Conservation (phyloP, 2,888 invertebrate species). For the Caenorhabditis doughertyi region DNA sequence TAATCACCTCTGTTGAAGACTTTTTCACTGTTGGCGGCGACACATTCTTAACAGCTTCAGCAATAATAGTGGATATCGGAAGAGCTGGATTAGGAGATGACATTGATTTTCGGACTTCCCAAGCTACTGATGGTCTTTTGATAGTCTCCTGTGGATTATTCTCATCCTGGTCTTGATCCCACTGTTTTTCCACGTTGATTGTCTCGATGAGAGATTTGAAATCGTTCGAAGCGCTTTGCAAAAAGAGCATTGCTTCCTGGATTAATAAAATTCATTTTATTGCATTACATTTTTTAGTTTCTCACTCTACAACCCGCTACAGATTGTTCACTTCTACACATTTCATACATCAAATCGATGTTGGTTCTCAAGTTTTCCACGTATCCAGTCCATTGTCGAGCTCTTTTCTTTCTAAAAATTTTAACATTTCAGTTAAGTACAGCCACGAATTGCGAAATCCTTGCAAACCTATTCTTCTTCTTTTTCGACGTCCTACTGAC, state of each 20-base stretch:
- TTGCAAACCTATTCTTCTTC: conserved; percentile 53
- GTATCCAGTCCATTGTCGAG: conserved; percentile 95
- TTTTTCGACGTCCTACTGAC: conserved; percentile 61
- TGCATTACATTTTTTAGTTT: neutral
- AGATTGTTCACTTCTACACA: conserved; percentile 95
- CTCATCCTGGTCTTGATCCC: conserved; percentile 34
- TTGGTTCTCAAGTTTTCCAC: conserved; percentile 95
- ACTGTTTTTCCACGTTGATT: conserved; percentile 94
- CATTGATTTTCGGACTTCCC: conserved; percentile 93
- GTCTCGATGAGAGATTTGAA: conserved; percentile 95
- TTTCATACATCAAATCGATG: conserved; percentile 95
- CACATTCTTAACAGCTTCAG: conserved; percentile 51
- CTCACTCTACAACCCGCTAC: conserved; percentile 90
- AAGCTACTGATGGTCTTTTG: conserved; percentile 91
- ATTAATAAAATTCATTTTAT: conserved; percentile 5
- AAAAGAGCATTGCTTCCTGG: conserved; percentile 94
- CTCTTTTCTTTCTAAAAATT: conserved; percentile 83
- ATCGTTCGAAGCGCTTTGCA: conserved; percentile 95
- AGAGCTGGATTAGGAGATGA: conserved; percentile 72
- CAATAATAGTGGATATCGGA: conserved; percentile 64
- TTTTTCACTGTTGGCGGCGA: neutral
- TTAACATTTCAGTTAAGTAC: neutral
- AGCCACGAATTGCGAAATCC: conserved; percentile 1
- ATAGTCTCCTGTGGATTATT: conserved; percentile 22
- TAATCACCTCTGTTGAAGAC: neutral